Evolutionary conservation across 2,888 invertebrate genomes (phyloP).

Genomic region (Chrysotoxum bicinctum): DNA sequence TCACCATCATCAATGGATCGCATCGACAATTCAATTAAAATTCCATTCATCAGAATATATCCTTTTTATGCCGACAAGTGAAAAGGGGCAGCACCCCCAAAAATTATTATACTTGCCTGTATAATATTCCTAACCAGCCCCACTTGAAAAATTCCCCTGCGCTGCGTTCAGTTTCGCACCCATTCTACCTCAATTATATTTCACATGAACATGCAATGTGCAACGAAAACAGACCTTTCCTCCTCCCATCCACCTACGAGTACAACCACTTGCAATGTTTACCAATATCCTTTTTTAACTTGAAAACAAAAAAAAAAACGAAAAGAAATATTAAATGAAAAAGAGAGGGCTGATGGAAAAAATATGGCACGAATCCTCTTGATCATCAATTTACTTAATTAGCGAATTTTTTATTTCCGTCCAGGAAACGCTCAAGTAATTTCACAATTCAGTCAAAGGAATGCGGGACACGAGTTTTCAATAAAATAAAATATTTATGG

Average conservation of each 20-base stretch:
- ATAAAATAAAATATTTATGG: constrained; percentile 36
- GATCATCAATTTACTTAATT: constrained; percentile 72
- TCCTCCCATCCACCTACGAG: background rate
- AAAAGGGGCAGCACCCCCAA: constrained; percentile 21
- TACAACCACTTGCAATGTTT: constrained; percentile 2
- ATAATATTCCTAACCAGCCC: constrained; percentile 6
- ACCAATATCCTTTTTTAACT: constrained; percentile 38
- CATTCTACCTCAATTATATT: constrained; percentile 43
- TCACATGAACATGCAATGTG: constrained; percentile 49
- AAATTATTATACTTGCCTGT: constrained; percentile 13
- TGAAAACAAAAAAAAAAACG: background rate
- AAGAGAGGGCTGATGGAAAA: background rate
- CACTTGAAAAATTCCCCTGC: constrained; percentile 13
- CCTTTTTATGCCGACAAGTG: constrained; percentile 65
- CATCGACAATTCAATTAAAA: constrained; percentile 71
- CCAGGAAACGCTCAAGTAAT: constrained; percentile 67
- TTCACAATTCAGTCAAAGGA: constrained; percentile 52
- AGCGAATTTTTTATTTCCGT: constrained; percentile 65
- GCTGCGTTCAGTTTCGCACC: background rate
- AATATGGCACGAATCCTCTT: constrained; percentile 53
- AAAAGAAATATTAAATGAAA: background rate
- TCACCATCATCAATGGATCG: constrained; percentile 41
- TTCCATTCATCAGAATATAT: constrained; percentile 66
- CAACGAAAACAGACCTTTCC: background rate
- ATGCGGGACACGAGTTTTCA: constrained; percentile 51